phyloP scores from a whole-genome alignment of 2,113 vertebrate species.

The Alectura lathami region DNA sequence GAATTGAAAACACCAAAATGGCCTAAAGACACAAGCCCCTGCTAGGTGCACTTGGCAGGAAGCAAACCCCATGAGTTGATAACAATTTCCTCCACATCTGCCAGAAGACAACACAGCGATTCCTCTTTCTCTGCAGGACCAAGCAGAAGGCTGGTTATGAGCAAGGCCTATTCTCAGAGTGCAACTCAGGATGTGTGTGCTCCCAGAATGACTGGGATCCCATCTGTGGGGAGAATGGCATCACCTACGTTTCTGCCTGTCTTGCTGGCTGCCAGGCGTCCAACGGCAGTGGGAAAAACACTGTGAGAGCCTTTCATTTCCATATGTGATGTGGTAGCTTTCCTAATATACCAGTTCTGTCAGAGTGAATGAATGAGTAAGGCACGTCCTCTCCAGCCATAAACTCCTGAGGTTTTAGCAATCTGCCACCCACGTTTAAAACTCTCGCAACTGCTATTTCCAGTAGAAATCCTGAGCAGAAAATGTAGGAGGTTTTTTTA shows the following conservation, averaged over 20 bases:
- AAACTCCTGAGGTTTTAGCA: not conserved
- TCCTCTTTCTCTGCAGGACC: conserved; percentile 69
- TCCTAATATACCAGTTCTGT: not conserved
- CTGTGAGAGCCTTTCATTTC: conserved; percentile 67
- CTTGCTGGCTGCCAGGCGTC: conserved; percentile 86
- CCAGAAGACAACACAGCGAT: not conserved
- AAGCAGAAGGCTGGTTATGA: conserved; percentile 66
- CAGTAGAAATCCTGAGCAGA: not conserved
- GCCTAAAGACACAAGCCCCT: not conserved
- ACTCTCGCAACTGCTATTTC: not conserved
- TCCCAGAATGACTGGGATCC: conserved; percentile 87
- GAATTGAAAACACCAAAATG: not conserved
- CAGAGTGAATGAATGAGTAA: not conserved
- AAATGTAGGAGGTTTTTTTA: not conserved
- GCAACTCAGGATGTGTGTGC: conserved; percentile 85
- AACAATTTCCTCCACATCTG: not conserved
- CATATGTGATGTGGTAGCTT: not conserved
- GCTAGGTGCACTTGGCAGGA: not conserved
- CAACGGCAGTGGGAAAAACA: conserved; percentile 77
- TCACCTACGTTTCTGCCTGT: conserved; percentile 89
- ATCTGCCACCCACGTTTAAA: not conserved
- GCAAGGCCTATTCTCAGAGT: conserved; percentile 81
- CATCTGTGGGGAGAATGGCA: conserved; percentile 87
- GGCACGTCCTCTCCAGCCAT: not conserved
- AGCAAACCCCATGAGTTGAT: not conserved